These are phyloP conservation scores for Orussus abietinus DNA, from an alignment of 1,140 invertebrate species.

Conservation along the genomic window DNA sequence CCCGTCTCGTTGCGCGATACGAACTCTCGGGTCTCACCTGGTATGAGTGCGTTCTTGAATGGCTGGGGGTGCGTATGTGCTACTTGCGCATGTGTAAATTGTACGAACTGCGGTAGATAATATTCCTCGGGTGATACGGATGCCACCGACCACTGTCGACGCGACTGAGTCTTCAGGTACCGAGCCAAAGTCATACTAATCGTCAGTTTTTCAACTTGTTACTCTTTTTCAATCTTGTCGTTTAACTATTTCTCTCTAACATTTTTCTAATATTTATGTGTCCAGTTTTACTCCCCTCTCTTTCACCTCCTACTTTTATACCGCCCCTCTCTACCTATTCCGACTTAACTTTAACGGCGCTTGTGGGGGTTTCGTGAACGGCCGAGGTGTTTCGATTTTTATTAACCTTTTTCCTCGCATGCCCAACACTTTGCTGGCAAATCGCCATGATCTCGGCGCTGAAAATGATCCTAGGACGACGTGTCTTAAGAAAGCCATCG, in stretches of 20 bases:
- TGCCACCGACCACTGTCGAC: conserved; percentile 21
- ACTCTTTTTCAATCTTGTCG: conserved; percentile 16
- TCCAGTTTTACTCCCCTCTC: conserved; percentile 9
- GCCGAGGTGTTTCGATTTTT: conserved; percentile 22
- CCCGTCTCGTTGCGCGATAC: no score
- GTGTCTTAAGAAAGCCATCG: no score
- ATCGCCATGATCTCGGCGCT: no score
- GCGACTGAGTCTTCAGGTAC: conserved; percentile 15
- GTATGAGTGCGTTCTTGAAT: conserved; percentile 29
- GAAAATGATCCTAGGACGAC: no score
- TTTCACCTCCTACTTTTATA: conserved; percentile 18
- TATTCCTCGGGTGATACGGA: conserved; percentile 24
- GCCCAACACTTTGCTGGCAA: conserved; percentile 12
- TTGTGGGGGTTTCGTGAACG: conserved; percentile 36
- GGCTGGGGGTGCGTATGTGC: conserved; percentile 27
- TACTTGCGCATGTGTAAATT: conserved; percentile 43
- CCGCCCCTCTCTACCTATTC: neutral
- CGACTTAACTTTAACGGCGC: no score
- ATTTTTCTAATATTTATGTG: conserved; percentile 14
- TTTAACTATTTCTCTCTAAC: conserved; percentile 16
- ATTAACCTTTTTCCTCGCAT: conserved; percentile 27
- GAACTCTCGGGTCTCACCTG: no score
- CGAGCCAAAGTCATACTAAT: conserved; percentile 5
- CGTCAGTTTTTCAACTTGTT: conserved; percentile 20
- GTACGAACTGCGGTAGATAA: conserved; percentile 23